These are phyloP conservation scores for Grantiella picta DNA, from an alignment of 2,113 vertebrate genomes.

Conservation along the genomic window DNA sequence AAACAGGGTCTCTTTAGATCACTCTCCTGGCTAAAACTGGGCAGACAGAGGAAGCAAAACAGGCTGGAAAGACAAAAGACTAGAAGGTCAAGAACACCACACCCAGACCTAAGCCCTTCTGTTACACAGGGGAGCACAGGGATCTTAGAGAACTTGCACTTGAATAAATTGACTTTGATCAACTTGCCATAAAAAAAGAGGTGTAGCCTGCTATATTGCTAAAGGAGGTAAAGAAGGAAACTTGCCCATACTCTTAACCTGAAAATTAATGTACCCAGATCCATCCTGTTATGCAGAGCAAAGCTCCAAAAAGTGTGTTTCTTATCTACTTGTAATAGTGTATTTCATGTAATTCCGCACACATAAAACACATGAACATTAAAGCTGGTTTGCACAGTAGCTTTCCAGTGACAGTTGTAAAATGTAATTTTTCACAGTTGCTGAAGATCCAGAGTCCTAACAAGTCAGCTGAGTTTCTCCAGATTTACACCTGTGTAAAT, in stretches of 20 bases:
- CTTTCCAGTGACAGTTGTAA: neutral
- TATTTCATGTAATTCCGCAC: neutral
- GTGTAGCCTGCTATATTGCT: neutral
- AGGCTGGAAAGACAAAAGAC: constrained; percentile 64
- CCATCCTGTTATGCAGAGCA: neutral
- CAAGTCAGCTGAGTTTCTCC: neutral
- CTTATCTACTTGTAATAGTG: neutral
- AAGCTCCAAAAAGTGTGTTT: neutral
- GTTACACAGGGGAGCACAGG: neutral
- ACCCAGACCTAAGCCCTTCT: constrained; percentile 55
- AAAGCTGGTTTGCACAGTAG: neutral
- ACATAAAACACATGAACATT: neutral
- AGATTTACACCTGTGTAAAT: neutral
- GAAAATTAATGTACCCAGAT: neutral
- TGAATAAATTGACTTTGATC: constrained; percentile 59
- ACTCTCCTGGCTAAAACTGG: constrained; percentile 37
- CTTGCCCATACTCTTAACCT: neutral
- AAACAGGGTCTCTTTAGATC: constrained; percentile 53
- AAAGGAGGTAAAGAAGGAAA: neutral
- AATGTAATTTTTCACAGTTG: neutral
- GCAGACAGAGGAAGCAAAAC: constrained; percentile 63
- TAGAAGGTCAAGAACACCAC: constrained; percentile 66
- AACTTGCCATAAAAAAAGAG: constrained; percentile 22
- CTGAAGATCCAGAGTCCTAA: neutral
- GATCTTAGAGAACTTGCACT: neutral